phyloP scores from a whole-genome alignment of 2,797 vertebrate species.

The Sylvia borin region DNA sequence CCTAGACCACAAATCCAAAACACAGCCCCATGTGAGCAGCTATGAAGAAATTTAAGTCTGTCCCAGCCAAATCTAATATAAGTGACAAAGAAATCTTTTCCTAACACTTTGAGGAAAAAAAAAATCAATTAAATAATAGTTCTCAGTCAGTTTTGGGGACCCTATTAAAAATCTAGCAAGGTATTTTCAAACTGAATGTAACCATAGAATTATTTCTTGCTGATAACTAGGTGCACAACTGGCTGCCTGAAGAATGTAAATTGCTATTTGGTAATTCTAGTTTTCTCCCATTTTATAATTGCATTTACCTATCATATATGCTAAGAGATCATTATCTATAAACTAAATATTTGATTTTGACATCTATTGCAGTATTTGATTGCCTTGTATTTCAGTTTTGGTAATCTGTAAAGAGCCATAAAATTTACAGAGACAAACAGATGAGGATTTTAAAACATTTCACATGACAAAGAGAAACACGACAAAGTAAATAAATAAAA shows the following conservation, averaged over 20 bases:
- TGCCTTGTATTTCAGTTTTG: background rate
- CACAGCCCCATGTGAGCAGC: accelerated
- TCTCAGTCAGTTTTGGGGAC: background rate
- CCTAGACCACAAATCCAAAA: background rate
- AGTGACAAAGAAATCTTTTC: background rate
- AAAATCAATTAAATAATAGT: background rate
- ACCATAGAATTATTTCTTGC: background rate
- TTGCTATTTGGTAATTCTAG: background rate
- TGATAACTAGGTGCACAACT: background rate
- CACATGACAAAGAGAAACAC: background rate
- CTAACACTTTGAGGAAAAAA: background rate
- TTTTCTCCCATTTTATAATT: background rate
- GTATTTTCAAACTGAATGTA: background rate
- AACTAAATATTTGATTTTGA: background rate
- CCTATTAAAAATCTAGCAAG: background rate
- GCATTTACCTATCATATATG: background rate
- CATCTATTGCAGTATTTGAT: background rate
- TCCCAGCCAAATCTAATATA: background rate
- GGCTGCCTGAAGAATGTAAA: background rate
- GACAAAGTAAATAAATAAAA: background rate
- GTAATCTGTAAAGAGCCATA: background rate
- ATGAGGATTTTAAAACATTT: background rate
- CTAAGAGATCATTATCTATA: background rate
- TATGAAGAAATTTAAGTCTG: background rate
- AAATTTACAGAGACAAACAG: background rate